Conservation (phyloP, 2,888 invertebrate species). For the Caenorhabditis panamensis region DNA sequence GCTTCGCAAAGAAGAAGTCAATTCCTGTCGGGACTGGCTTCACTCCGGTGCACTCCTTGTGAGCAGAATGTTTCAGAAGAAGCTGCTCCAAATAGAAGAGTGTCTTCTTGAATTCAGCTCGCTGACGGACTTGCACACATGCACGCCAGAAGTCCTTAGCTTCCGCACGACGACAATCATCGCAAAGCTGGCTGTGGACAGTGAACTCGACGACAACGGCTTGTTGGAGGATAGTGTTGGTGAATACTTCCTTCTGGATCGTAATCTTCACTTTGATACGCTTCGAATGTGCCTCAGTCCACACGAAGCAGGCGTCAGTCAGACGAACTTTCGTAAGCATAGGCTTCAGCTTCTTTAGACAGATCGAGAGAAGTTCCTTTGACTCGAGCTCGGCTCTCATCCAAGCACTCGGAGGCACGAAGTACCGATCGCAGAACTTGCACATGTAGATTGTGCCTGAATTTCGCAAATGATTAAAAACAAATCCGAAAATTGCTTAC, state of each 20-base stretch:
- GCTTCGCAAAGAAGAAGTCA: slow-evolving; percentile 92
- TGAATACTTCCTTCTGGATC: slow-evolving; percentile 93
- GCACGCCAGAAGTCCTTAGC: slow-evolving; percentile 99
- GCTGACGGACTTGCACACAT: slow-evolving; percentile 84
- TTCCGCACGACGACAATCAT: slow-evolving; percentile 95
- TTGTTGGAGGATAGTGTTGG: slow-evolving; percentile 90
- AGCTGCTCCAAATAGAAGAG: slow-evolving; percentile 97
- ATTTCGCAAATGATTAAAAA: slow-evolving; percentile 23
- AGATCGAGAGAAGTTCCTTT: slow-evolving; percentile 85
- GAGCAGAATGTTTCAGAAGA: slow-evolving; percentile 90
- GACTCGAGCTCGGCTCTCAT: slow-evolving; percentile 84
- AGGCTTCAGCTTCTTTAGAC: slow-evolving; percentile 90
- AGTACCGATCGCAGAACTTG: slow-evolving; percentile 84
- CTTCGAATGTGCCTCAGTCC: slow-evolving; percentile 99
- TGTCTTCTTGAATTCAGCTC: slow-evolving; percentile 95
- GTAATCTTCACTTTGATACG: slow-evolving; percentile 93
- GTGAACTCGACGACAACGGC: slow-evolving; percentile 95
- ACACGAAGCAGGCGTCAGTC: slow-evolving; percentile 95
- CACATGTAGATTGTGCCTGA: slow-evolving; percentile 83
- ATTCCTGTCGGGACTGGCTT: slow-evolving; percentile 84
- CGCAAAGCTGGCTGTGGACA: slow-evolving; percentile 93
- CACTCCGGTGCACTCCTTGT: slow-evolving; percentile 73
- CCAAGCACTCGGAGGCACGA: slow-evolving; percentile 94
- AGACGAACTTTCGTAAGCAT: slow-evolving; percentile 85
- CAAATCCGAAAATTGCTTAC: slow-evolving; percentile 18